These are phyloP conservation scores for Paracentrotus lividus DNA, from an alignment of 53 echinoderm and acorn worm genomes.

Conservation along the genomic window DNA sequence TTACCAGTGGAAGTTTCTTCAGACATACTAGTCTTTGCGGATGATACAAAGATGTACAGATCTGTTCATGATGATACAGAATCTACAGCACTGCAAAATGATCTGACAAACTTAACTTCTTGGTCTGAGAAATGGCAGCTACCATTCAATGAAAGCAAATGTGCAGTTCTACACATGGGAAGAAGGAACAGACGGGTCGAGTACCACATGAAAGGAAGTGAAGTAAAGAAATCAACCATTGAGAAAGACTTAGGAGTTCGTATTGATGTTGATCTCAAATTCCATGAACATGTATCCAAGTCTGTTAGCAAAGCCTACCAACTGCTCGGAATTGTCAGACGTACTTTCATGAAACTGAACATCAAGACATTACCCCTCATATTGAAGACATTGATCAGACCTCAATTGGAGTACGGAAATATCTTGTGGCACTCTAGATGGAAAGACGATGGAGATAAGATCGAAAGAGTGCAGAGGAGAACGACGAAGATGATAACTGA, in stretches of 20 bases:
- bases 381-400: neutral
- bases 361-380: neutral
- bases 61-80: too few relatives aligned
- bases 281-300: slow-evolving; percentile 5
- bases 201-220: neutral
- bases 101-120: neutral
- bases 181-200: neutral
- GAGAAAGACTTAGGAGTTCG: slow-evolving; percentile 12
- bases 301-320: neutral
- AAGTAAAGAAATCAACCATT: neutral
- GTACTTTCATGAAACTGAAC: neutral
- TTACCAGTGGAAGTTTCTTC: neutral
- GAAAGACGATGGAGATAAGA: neutral
- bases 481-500: slow-evolving; percentile 40
- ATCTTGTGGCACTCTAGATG: neutral
- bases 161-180: neutral
- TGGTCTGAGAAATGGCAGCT: slow-evolving; percentile 15
- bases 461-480: slow-evolving; percentile 34
- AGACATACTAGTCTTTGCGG: neutral
- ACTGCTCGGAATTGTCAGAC: neutral
- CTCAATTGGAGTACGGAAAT: slow-evolving; percentile 36
- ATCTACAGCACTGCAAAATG: neutral
- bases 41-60: slow-evolving; percentile 11
- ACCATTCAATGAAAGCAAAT: neutral
- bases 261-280: neutral